Conservation (phyloP, 2,797 vertebrate genomes). For the Pelodytes ibericus region DNA sequence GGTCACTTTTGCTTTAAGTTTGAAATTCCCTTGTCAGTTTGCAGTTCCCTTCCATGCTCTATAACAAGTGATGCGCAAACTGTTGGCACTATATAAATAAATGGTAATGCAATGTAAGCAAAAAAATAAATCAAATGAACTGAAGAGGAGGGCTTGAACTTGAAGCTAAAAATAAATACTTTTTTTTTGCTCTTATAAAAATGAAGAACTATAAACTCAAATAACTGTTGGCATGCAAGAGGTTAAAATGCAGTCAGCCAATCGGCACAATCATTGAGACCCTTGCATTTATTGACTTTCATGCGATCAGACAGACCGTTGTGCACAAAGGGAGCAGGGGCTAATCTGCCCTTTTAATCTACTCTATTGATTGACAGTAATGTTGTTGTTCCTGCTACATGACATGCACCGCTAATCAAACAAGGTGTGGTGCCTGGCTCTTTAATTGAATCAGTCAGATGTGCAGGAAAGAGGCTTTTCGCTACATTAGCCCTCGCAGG, state of each 20-base stretch:
- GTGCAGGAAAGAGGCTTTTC: constrained; percentile 33
- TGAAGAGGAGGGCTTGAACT: too few species aligned
- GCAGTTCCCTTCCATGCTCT: too few species aligned
- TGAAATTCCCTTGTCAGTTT: too few species aligned
- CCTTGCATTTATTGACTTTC: neutral
- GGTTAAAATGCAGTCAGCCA: neutral
- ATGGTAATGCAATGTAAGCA: too few species aligned
- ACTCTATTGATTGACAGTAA: constrained; percentile 32
- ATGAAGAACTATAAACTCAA: too few species aligned
- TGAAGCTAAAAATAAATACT: too few species aligned
- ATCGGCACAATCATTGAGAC: neutral
- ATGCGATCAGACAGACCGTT: constrained; percentile 56
- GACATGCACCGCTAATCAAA: constrained; percentile 49
- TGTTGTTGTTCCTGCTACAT: neutral
- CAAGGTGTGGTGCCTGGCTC: fast-evolving
- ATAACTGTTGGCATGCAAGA: neutral
- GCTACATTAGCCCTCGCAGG: constrained; percentile 8
- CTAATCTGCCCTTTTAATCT: constrained; percentile 55
- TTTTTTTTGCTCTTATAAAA: too few species aligned
- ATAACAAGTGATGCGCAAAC: too few species aligned
- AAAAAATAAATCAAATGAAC: too few species aligned
- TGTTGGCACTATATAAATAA: too few species aligned
- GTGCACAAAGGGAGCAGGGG: constrained; percentile 48
- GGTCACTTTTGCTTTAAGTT: too few species aligned
- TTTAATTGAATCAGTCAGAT: constrained; percentile 20